Conservation (phyloP, 2,113 vertebrate genomes). For the Percina caprodes region DNA sequence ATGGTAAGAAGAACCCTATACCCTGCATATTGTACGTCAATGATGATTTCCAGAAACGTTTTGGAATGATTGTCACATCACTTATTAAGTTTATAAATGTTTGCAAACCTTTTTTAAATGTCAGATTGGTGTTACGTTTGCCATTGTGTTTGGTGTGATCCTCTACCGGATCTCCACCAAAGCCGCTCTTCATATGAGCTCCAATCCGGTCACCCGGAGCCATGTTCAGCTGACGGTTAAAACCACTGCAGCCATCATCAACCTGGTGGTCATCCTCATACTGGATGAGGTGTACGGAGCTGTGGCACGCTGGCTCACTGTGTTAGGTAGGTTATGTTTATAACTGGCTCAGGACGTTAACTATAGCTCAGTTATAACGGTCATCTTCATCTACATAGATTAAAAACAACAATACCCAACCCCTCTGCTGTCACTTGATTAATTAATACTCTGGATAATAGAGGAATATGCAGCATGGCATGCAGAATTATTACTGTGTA, state of each 20-base stretch:
- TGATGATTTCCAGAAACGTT: background rate
- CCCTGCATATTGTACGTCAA: background rate
- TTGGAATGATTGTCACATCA: background rate
- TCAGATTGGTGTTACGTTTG: slow-evolving; percentile 95
- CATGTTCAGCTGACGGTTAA: slow-evolving; percentile 94
- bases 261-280: slow-evolving; percentile 97
- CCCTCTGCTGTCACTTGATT: too few relatives aligned
- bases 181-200: slow-evolving; percentile 93
- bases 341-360: too few relatives aligned
- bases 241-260: slow-evolving; percentile 96
- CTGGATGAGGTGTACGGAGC: slow-evolving; percentile 96
- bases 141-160: slow-evolving; percentile 97
- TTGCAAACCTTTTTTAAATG: background rate
- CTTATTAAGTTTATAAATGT: background rate
- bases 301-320: slow-evolving; percentile 96
- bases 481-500: too few relatives aligned
- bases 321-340: slow-evolving; percentile 86
- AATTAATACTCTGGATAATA: too few relatives aligned
- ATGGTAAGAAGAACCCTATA: slow-evolving; percentile 87
- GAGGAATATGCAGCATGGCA: too few relatives aligned
- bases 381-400: too few relatives aligned
- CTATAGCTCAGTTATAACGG: too few relatives aligned
- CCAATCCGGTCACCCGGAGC: slow-evolving; percentile 90
- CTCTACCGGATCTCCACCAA: slow-evolving; percentile 96
- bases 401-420: too few relatives aligned